Percentiles rank a stretch among this genome's conserved stretches.
Evolutionary conservation across 1,140 invertebrate species (phyloP).

Genomic region (Danaus melanippus): DNA sequence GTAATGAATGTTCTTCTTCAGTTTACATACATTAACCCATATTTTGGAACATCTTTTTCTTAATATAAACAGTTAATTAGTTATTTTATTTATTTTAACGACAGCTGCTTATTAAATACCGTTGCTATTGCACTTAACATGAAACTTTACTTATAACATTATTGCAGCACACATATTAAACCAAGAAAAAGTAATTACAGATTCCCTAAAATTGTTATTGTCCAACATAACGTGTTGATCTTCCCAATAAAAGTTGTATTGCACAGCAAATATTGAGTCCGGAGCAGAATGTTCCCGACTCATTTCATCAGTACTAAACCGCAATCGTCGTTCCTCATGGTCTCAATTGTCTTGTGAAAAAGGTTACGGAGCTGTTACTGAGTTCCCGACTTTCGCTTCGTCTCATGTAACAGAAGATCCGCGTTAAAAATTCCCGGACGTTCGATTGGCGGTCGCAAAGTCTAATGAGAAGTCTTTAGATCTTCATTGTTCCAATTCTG

Average conservation of each 20-base stretch:
- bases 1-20: too few species aligned
- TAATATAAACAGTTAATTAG: too few species aligned
- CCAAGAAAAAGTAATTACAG: slow-evolving; percentile 14
- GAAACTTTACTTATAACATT: too few species aligned
- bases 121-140: too few species aligned
- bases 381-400: slow-evolving; percentile 25
- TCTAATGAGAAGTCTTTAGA: slow-evolving; percentile 25
- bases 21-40: too few species aligned
- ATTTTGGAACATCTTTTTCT: too few species aligned
- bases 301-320: slow-evolving; percentile 58
- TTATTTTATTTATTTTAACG: too few species aligned
- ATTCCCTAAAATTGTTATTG: slow-evolving; percentile 21
- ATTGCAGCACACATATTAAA: too few species aligned
- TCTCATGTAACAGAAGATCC: slow-evolving; percentile 24
- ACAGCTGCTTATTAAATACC: too few species aligned
- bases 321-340: slow-evolving; percentile 43
- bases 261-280: slow-evolving; percentile 57
- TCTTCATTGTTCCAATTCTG: slow-evolving; percentile 30
- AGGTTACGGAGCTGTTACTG: slow-evolving; percentile 32
- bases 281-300: slow-evolving; percentile 43
- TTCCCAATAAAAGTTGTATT: slow-evolving; percentile 57
- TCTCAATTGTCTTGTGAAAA: slow-evolving; percentile 55
- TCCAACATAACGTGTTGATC: slow-evolving; percentile 29
- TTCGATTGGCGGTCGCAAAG: slow-evolving; percentile 24
- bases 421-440: slow-evolving; percentile 27